These are phyloP conservation scores for Borostomias antarcticus DNA, from an alignment of 2,797 vertebrate genomes.

Conservation along the genomic window DNA sequence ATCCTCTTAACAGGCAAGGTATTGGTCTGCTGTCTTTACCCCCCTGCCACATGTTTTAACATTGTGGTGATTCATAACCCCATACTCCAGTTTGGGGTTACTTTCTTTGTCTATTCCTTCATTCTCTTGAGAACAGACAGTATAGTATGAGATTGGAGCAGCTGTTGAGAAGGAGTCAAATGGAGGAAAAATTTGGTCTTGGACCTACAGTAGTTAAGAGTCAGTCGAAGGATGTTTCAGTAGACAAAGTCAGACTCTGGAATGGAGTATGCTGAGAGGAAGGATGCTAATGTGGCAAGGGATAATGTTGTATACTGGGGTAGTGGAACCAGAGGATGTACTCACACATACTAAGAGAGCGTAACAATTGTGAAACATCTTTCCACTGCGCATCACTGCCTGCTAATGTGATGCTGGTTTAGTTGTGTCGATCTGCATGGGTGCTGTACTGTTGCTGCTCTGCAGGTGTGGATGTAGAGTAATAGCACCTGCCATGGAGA, in stretches of 20 bases:
- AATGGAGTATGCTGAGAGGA: neutral
- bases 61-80: slow-evolving; percentile 5
- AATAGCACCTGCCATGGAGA: neutral
- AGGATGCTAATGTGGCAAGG: slow-evolving; percentile 3
- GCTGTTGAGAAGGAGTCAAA: slow-evolving; percentile 29
- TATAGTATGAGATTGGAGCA: slow-evolving; percentile 7
- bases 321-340: slow-evolving; percentile 9
- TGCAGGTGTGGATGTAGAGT: neutral
- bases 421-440: slow-evolving; percentile 32
- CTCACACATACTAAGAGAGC: slow-evolving; percentile 27
- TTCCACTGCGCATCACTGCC: slow-evolving; percentile 12
- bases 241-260: slow-evolving; percentile 15
- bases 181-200: slow-evolving; percentile 2
- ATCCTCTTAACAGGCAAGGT: slow-evolving; percentile 22
- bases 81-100: slow-evolving; percentile 10
- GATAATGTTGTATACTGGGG: slow-evolving; percentile 8
- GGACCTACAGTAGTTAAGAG: neutral
- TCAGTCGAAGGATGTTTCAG: slow-evolving; percentile 15
- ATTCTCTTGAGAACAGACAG: slow-evolving; percentile 20
- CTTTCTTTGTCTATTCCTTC: slow-evolving; percentile 23
- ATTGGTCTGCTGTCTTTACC: slow-evolving; percentile 7
- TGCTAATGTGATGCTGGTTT: slow-evolving; percentile 10
- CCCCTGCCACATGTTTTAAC: slow-evolving; percentile 16
- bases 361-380: slow-evolving; percentile 29
- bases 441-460: neutral